Conservation (phyloP, 2,888 invertebrate species). For the Chymomyza caudatula region DNA sequence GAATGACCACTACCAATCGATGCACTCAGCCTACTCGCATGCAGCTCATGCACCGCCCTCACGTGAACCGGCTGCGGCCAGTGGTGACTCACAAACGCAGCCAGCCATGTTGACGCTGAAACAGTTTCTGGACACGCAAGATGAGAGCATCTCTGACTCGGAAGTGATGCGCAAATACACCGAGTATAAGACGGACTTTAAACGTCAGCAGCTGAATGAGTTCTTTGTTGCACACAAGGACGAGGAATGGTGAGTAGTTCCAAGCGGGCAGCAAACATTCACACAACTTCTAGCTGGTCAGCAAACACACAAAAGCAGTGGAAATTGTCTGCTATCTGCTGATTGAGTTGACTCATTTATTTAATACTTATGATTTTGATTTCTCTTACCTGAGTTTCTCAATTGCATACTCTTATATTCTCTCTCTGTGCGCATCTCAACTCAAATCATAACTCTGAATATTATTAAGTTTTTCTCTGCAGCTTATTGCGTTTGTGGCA, state of each 20-base stretch:
- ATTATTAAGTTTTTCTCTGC: conserved; percentile 76
- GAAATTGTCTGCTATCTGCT: neutral
- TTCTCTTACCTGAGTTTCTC: conserved; percentile 11
- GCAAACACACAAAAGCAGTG: neutral
- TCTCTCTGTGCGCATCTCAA: conserved; percentile 19
- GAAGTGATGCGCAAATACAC: conserved; percentile 98
- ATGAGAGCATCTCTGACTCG: conserved; percentile 98
- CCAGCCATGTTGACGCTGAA: conserved; percentile 98
- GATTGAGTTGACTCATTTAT: conserved; percentile 1
- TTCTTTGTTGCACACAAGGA: conserved; percentile 99
- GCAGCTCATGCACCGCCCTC: conserved; percentile 50
- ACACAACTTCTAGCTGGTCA: neutral
- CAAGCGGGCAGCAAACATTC: neutral
- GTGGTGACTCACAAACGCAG: conserved; percentile 83
- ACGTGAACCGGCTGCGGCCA: conserved; percentile 48
- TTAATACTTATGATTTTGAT: conserved; percentile 4
- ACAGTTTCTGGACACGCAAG: conserved; percentile 96
- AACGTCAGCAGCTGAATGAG: conserved; percentile 96
- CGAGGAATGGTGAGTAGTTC: conserved; percentile 95
- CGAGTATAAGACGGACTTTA: conserved; percentile 98
- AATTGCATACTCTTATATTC: conserved; percentile 4
- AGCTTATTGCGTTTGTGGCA: conserved; percentile 74
- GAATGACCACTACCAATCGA: conserved; percentile 76
- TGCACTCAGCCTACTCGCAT: conserved; percentile 70
- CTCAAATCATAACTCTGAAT: conserved; percentile 58